Evolutionary conservation across 2,113 vertebrate genomes (phyloP), one percentile per base, ranked within the genome.

Genomic region (rabbit (Oryctolagus cuniculus)): DNA sequence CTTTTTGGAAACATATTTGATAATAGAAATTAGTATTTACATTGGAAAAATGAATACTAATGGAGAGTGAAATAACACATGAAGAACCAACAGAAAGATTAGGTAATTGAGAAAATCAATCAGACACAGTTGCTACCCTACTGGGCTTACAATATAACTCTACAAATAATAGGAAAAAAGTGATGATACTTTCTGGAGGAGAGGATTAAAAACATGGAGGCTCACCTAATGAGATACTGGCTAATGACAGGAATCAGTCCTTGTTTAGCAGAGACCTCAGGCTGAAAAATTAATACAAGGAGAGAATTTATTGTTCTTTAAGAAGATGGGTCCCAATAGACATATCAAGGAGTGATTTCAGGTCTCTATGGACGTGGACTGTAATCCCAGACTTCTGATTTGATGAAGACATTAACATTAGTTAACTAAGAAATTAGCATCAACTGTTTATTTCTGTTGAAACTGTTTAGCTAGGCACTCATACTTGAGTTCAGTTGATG

Each of bases 121-220:
- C 83, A 92, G 27, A 90, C 86, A n/a, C 17, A 96, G 69, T 86
- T 67, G 69, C 19, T 90, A 49, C 53, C 69, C 78, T 92, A 77
- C 90, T 93, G 85, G n/a, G 74, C 75, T 96, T 94, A 8, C 72
- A 95, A 96, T 96, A 91, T 82, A 91, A 91, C 34, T 93, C n/a
- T 90, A 83, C 87, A 94, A 85, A 92, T 92, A 96, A 88, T 72
- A 72, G n/a, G 31, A 66, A 91, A 55, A 67, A 58, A 12, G 63
- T 92, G 74, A 63, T 92, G 55, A 88, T 51, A 34, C 34, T 38
- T 90, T 94, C 74, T 55, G 67, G 64, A 12, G 9, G 64, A 87
- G 78, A 82, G 73, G 36, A 73, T 69, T 87, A 88, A 73, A 38
- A 89, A 34, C 36, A 58, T 34, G 66, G 77, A 94, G 61, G 29